A percentile compares a stretch with the other conserved stretches of the same genome.
Evolutionary conservation across 2,888 invertebrate genomes (phyloP).

Genomic region (Acrobasis consociella): DNA sequence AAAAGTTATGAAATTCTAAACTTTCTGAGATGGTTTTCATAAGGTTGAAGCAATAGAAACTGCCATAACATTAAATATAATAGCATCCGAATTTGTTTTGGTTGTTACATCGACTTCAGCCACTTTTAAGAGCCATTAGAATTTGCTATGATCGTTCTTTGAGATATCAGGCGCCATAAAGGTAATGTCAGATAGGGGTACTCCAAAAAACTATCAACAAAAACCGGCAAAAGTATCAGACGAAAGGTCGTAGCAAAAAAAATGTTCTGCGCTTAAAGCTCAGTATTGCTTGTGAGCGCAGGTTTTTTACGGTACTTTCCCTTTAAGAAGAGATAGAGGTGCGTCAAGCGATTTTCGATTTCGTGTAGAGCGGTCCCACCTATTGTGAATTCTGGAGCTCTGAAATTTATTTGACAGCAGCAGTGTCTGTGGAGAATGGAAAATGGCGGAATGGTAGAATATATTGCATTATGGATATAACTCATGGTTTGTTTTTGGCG

Average conservation of each 20-base stretch:
- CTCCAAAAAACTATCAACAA: constrained; percentile 74
- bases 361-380: constrained; percentile 65
- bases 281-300: constrained; percentile 59
- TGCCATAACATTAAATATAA: constrained; percentile 51
- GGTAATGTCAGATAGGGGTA: constrained; percentile 75
- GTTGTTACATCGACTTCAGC: constrained; percentile 53
- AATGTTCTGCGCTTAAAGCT: constrained; percentile 51
- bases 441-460: constrained; percentile 80
- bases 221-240: constrained; percentile 69
- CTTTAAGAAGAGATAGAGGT: constrained; percentile 44
- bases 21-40: constrained; percentile 29
- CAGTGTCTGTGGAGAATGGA: constrained; percentile 82
- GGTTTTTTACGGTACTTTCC: constrained; percentile 49
- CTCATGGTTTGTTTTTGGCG: constrained; percentile 82
- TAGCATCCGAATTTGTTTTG: constrained; percentile 68
- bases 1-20: constrained; percentile 8
- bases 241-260: constrained; percentile 73
- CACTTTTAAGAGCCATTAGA: constrained; percentile 69
- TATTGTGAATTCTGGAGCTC: constrained; percentile 79
- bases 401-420: constrained; percentile 82
- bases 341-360: constrained; percentile 67
- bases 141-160: constrained; percentile 71
- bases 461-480: constrained; percentile 78
- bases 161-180: constrained; percentile 73
- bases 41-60: constrained; percentile 40